Base-by-base conservation (phyloP, 1,140 invertebrate genomes). In the Polypedilum pembai region DNA sequence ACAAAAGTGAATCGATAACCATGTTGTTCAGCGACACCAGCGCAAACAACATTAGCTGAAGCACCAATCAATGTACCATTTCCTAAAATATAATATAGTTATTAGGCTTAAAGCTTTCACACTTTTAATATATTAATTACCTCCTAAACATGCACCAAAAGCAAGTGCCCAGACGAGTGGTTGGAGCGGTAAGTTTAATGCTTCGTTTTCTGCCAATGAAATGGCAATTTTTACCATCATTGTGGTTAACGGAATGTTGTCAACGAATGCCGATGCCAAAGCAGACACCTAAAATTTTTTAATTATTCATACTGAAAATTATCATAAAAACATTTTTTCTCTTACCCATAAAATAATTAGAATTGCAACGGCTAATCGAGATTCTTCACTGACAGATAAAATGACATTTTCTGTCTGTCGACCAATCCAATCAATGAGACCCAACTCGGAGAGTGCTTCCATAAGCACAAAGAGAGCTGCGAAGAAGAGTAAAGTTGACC, bases 1-100 rank as follows among this genome's bases (percentile, higher is more conserved):
- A 89, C 82, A 80, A 94, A 94, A 1, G 88, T 87, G 79, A 94
- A 90, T 77, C 86, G 83, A 80, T 93, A 92, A 17, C 92, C 92
- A 80, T 94, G 92, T 77, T 94, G 92, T 77, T 93, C 92, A 0
- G 92, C 91, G 24, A 94, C 89, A 10, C 92, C 92, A 66, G 92
- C 92, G 82, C 91, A 93, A 0, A 94, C 91, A 15, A 94, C 90
- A 81, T 94, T 94, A 0, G 92, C 90, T 18, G 91, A 92, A 0
- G 92, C 90, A 72, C 92, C 92, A 80, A 94, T 92, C 10, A 94
- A 81, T 2, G 92, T 93, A 24, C 91, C 92, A 83, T 94, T 92
- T 74, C 91, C 90, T 91, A 77, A 66, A 72, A 75, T 41, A 75
- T 15, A 45, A n/a, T 3, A 74, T 17, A 41, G 7, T 73, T 17